Conservation (phyloP, 1,140 invertebrate species). For the Bombus ignitus region DNA sequence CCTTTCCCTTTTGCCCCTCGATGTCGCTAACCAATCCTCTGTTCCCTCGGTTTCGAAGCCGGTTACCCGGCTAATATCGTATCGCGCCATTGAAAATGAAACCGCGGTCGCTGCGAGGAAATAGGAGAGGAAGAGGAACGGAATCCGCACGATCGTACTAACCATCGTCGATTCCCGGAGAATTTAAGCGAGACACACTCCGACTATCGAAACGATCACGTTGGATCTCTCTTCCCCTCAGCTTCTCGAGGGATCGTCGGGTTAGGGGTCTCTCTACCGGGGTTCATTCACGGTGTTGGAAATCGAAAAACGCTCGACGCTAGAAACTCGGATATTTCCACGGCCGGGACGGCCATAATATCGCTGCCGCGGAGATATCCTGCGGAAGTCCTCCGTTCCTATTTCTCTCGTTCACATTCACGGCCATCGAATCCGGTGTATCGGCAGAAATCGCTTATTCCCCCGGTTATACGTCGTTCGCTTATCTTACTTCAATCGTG, state of each 20-base stretch:
- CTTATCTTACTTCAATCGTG: neutral
- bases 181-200: constrained; percentile 47
- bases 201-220: constrained; percentile 24
- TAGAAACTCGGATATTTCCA: constrained; percentile 23
- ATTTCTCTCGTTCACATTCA: constrained; percentile 10
- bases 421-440: neutral
- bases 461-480: constrained; percentile 4
- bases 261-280: constrained; percentile 8
- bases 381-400: constrained; percentile 32
- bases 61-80: constrained; percentile 47
- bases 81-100: constrained; percentile 44
- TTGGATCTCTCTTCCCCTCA: constrained; percentile 28
- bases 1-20: constrained; percentile 9
- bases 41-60: neutral
- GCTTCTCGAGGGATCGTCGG: neutral
- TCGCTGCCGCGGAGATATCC: constrained; percentile 24
- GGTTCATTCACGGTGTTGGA: constrained; percentile 38
- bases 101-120: neutral
- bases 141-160: constrained; percentile 27
- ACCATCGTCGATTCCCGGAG: constrained; percentile 1
- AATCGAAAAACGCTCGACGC: constrained; percentile 48
- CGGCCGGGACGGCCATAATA: constrained; percentile 20
- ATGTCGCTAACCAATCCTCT: neutral
- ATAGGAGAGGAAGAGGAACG: neutral
- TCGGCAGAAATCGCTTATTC: constrained; percentile 19